Base-by-base conservation (phyloP, 2,888 invertebrate species). In the Calliopum simillimum region DNA sequence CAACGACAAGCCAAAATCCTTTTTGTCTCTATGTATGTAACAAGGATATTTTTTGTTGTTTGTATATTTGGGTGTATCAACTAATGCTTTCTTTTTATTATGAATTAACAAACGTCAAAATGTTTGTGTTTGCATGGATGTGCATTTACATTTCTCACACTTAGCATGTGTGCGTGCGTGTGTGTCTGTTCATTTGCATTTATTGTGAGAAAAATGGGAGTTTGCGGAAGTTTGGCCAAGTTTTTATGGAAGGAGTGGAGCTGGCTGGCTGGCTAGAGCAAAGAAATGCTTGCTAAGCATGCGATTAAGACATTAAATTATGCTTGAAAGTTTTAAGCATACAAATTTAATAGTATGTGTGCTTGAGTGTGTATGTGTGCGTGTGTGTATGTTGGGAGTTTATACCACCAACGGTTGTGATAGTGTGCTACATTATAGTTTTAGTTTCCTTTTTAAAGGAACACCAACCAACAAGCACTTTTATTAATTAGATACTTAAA, bases 251-350 rank as follows among this genome's bases (percentile, higher is more conserved):
- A 33, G 33, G 33, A 33, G 33, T 6, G n/a, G 46, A 14, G 4
- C 46, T 51, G 51, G 19, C 19, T 3, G 6, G 19, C 33, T 33
- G 14, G 21, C 0, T n/a, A n/a, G n/a, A n/a, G n/a, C n/a, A n/a
- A n/a, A 3, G 14, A 21, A 53, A 59, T 56, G 56, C 49, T 47
- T 68, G 59, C 59, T 68, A 59, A 68, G 67, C 67, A 68, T 59
- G 67, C 67, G 49, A 68, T 68, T 59, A 59, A 68, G 67, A 59
- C 51, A 68, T 68, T 68, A 59, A 68, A 68, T 59, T 47, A 59
- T 25, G 25, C 59, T 68, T 41, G 14, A 49, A 68, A 59, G 49
- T 68, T 59, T 46, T 44, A 59, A 66, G 46, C 21, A 66, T 19
- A 55, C 56, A 66, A 43, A 41, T 25, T 58, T 25, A 58, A 58